Base-by-base conservation (phyloP, 1,140 invertebrate genomes). In the Conus betulinus region DNA sequence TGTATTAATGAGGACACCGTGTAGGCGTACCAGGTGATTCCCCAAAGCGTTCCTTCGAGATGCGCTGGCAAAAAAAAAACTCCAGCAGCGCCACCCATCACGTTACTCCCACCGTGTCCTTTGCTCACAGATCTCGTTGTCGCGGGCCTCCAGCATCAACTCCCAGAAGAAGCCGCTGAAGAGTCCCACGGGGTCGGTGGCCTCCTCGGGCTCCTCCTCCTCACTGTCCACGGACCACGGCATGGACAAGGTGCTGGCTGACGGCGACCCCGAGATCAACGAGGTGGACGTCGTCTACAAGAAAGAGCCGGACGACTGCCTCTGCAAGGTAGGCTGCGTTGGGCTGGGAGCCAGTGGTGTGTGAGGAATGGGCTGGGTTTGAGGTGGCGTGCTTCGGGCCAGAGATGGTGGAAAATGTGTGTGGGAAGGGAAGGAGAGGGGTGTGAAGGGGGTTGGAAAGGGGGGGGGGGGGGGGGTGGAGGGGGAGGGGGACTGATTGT, bases 241-340 rank as follows among this genome's bases (percentile, higher is more conserved):
- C 67, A 90, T 82, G 86, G 91, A 89, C 71, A 93, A 93, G 84
- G 91, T 94, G 20, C 90, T 93, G 53, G 91, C 90, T 3, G 91
- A 93, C 51, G 93, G 92, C 7, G 93, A 94, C 53, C 92, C 92
- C 15, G 93, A 94, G 74, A 94, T 95, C 57, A 95, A 94, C 85
- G 94, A 95, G 78, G 94, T 94, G 27, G 93, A 94, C 71, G 92
- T 95, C 7, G 94, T 93, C 10, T 94, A 93, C 90, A 92, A 93
- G 5, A 94, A 93, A 90, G 98, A 98, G 94, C 98, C 98, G 52
- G 97, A 98, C 57, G 92, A 93, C 74, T 95, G 94, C 85, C 91
- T 93, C 8, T 94, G 93, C 88, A 90, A 91, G n/a, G 84, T 89
- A 23, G 74, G 67, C 11, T 71, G 67, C 20, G 60, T 20, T 63